Base-by-base conservation (phyloP, 2,888 invertebrate genomes). In the Magallana nippona region DNA sequence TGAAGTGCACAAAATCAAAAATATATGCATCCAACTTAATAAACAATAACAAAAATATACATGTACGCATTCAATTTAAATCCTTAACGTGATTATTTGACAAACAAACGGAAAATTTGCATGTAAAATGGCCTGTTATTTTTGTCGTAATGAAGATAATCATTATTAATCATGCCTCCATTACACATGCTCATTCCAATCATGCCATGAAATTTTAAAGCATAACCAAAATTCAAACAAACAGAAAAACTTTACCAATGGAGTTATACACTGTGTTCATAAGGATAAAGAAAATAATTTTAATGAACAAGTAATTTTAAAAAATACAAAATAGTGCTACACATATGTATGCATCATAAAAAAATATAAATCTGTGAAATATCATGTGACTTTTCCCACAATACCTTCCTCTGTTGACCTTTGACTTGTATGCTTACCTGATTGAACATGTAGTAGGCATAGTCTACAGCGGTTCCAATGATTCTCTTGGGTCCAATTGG, bases 391-490 rank as follows among this genome's bases (percentile, higher is more conserved):
- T 19, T 27, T 77, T 77, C 77, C 27, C n/a, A 19, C 22, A 44
- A n/a, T 77, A 15, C 77, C 27, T 19, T 15, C 3, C n/a, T n/a
- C 27, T 71, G 15, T 71, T 22, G 71, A 11, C 44, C 19, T 19
- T 32, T 44, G 32, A n/a, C 22, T 19, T 56, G 55, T 19, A 44
- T 10, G 2, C 89, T 86, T 85, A 94, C 94, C 92, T 92, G 91
- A 84, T 93, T 91, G 86, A 92, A 94, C 89, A 94, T 93, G 87
- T 94, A 92, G 87, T 93, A 93, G 17, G 93, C 92, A 87, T 93
- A 94, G 87, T 94, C 94, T 8, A 94, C 93, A 56, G 92, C 93
- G 17, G 94, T 94, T 15, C 94, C 94, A 10, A 87, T 85, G 17
- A 91, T 84, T 44, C 93, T 84, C 86, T 94, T 94, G 1, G 93